Percentiles rank a stretch among this genome's conserved stretches.
phyloP scores from a whole-genome alignment of 1,140 invertebrate species.

The Pogonomyrmex barbatus region DNA sequence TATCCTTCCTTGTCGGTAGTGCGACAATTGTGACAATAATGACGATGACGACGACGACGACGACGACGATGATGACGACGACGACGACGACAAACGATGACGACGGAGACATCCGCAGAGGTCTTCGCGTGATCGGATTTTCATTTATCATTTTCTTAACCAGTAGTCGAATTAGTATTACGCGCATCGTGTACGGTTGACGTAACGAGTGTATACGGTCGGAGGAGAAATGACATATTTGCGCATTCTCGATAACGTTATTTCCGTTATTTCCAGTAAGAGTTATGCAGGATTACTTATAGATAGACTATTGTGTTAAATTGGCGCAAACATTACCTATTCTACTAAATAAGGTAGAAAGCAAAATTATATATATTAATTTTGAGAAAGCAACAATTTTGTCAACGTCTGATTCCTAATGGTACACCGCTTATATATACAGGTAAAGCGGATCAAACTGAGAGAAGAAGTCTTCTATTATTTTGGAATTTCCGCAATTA shows the following conservation, averaged over 20 bases:
- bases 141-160: conserved; percentile 48
- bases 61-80: conserved; percentile 31
- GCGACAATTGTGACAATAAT: conserved; percentile 50
- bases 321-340: neutral
- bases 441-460: no score
- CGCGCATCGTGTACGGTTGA: conserved; percentile 16
- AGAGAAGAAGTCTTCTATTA: no score
- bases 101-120: neutral
- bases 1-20: conserved; percentile 45
- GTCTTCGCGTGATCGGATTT: conserved; percentile 1
- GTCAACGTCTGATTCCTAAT: no score
- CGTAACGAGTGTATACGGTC: neutral
- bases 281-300: conserved; percentile 5
- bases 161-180: conserved; percentile 45
- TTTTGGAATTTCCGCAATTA: no score
- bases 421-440: no score
- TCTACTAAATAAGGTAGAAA: neutral
- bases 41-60: conserved; percentile 34
- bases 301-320: neutral
- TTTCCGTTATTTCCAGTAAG: neutral
- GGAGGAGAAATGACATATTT: neutral
- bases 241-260: neutral
- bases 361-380: neutral
- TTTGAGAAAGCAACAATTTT: neutral
- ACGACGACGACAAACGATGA: conserved; percentile 27